Conservation (phyloP, 2,113 vertebrate genomes). For the Euleptes europaea region DNA sequence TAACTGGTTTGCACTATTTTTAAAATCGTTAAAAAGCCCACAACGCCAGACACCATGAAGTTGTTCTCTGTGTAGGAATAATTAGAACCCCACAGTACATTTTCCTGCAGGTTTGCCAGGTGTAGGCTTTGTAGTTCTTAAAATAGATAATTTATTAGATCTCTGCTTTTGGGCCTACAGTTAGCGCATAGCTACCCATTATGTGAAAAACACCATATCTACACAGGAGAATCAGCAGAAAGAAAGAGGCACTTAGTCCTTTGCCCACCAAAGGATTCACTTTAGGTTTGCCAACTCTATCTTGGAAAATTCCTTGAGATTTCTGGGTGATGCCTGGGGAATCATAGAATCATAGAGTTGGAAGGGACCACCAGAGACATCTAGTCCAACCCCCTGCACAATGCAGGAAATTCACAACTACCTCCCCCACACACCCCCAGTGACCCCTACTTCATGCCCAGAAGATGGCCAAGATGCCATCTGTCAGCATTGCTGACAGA, state of each 20-base stretch:
- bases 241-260: neutral
- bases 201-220: constrained; percentile 6
- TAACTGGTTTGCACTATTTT: constrained; percentile 58
- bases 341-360: too few species aligned
- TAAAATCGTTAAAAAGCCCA: constrained; percentile 65
- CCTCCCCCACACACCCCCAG: too few species aligned
- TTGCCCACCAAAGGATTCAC: too few species aligned
- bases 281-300: too few species aligned
- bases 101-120: constrained; percentile 72
- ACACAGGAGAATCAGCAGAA: neutral
- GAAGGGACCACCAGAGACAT: too few species aligned
- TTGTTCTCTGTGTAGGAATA: constrained; percentile 71
- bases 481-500: too few species aligned
- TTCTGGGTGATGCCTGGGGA: too few species aligned
- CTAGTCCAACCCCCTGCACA: too few species aligned
- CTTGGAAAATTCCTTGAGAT: too few species aligned
- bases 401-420: too few species aligned
- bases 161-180: constrained; percentile 59
- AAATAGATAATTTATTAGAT: constrained; percentile 70
- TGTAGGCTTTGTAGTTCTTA: constrained; percentile 72
- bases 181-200: constrained; percentile 52
- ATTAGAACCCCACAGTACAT: constrained; percentile 72
- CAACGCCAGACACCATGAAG: constrained; percentile 62
- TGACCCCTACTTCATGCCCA: too few species aligned
- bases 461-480: too few species aligned